Conservation (phyloP, 2,888 invertebrate species). For the Archips crataeganus region DNA sequence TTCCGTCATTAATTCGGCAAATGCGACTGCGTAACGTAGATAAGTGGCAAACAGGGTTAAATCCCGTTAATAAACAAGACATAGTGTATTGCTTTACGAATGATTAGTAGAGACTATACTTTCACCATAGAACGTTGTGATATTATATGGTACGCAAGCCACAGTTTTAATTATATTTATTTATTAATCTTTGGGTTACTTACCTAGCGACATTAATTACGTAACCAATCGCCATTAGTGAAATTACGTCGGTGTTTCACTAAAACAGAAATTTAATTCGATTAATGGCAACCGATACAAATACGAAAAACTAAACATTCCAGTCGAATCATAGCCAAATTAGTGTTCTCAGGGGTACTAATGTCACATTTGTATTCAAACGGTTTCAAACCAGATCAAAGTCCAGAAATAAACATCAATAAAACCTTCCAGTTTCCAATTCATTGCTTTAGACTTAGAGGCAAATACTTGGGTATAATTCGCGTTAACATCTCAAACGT, state of each 20-base stretch:
- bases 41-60: background rate
- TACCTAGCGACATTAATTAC: background rate
- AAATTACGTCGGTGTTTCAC: background rate
- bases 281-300: background rate
- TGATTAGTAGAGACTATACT: background rate
- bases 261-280: background rate
- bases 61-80: background rate
- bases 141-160: background rate
- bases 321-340: background rate
- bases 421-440: constrained; percentile 6
- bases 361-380: background rate
- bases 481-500: constrained; percentile 12
- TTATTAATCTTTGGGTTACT: background rate
- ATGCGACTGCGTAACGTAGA: background rate
- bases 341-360: background rate
- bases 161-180: background rate
- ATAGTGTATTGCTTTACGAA: background rate
- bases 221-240: background rate
- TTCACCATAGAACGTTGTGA: too few species aligned
- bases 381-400: background rate
- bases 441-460: constrained; percentile 1
- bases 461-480: constrained; percentile 13
- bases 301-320: background rate
- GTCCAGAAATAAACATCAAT: constrained; percentile 6
- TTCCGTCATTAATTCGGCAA: background rate